Evolutionary conservation across 2,797 vertebrate genomes (phyloP).

Genomic region (Sciurus vulgaris): DNA sequence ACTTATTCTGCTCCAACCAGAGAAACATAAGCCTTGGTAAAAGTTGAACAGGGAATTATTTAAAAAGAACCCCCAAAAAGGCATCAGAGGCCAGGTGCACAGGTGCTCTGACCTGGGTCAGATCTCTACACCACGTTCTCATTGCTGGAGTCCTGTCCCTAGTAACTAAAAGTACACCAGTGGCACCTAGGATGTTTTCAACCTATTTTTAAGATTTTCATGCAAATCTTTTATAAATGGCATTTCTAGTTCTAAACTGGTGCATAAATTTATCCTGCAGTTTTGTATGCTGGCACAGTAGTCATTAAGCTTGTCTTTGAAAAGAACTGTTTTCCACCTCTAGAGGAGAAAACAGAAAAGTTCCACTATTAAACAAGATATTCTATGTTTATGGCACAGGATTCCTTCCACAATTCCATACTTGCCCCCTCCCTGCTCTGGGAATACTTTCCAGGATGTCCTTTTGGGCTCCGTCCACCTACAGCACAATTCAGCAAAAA

Average conservation of each 20-base stretch:
- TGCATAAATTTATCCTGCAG: conserved; percentile 6
- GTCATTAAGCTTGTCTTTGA: conserved; percentile 53
- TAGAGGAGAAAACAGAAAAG: conserved; percentile 33
- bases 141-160: background rate
- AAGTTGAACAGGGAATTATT: conserved; percentile 22
- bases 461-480: conserved; percentile 25
- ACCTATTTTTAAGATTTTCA: conserved; percentile 15
- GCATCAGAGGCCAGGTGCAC: background rate
- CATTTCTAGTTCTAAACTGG: conserved; percentile 31
- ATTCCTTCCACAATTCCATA: conserved; percentile 39
- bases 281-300: background rate
- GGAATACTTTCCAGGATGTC: conserved; percentile 54
- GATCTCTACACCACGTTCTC: background rate
- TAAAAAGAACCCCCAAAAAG: background rate
- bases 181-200: conserved; percentile 4
- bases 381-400: conserved; percentile 58
- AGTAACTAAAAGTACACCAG: background rate
- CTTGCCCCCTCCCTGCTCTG: conserved; percentile 34
- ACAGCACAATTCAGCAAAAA: background rate
- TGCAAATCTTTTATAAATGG: conserved; percentile 60
- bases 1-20: conserved; percentile 62
- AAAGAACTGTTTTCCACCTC: conserved; percentile 54
- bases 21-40: background rate
- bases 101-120: background rate
- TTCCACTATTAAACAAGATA: conserved; percentile 47